phyloP scores from a whole-genome alignment of 2,113 vertebrate species.

The Tenebrosternarchus preto region DNA sequence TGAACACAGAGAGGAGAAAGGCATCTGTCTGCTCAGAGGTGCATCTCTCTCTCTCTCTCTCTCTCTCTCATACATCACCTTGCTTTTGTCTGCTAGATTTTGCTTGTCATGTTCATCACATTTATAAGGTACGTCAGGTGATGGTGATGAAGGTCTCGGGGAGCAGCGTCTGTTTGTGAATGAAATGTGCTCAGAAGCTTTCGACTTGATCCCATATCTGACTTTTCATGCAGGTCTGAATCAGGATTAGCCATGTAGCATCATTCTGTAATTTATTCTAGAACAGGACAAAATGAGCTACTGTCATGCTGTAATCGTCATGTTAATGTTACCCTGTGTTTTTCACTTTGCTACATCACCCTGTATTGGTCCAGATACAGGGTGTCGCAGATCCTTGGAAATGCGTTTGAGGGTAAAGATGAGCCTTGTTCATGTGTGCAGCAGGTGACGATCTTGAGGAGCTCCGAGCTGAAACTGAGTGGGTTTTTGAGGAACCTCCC shows the following conservation, averaged over 20 bases:
- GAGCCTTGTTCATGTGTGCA: constrained; percentile 2
- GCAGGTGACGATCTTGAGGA: neutral
- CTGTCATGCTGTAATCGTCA: constrained; percentile 39
- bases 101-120: neutral
- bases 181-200: constrained; percentile 10
- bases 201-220: neutral
- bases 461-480: constrained; percentile 8
- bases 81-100: constrained; percentile 15
- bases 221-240: constrained; percentile 29
- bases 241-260: constrained; percentile 41
- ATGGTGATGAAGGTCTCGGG: constrained; percentile 1
- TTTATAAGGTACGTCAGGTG: constrained; percentile 36
- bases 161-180: constrained; percentile 22
- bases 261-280: constrained; percentile 59
- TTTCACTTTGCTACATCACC: constrained; percentile 29
- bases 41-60: too few relatives aligned
- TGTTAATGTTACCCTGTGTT: constrained; percentile 27
- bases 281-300: constrained; percentile 43
- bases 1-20: constrained; percentile 33
- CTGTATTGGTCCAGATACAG: constrained; percentile 27
- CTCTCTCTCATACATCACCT: constrained; percentile 2
- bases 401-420: neutral
- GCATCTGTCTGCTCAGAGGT: constrained; percentile 23
- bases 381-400: neutral
- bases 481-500: neutral